Base-by-base conservation (phyloP, 2,113 vertebrate genomes). In the Daubentonia madagascariensis region DNA sequence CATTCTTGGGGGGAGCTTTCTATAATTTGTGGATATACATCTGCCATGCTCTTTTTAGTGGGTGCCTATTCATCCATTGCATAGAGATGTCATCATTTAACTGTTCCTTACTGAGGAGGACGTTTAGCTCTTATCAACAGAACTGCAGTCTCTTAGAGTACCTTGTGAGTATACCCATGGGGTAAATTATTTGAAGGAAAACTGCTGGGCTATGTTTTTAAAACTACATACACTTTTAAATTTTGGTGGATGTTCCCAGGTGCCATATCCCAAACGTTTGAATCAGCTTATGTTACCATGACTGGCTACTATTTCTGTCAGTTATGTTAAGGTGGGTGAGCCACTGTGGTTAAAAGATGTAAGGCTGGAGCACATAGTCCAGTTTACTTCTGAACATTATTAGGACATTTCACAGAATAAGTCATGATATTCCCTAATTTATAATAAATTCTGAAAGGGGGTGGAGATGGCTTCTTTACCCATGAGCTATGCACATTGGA, bases 401-500 rank as follows among this genome's bases (percentile, higher is more conserved):
- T 52, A 30, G 72, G 50, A 22, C n/a, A 89, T 88, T 89, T 86
- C 16, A 43, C 75, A 54, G 45, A 84, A 18, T 37, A 40, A 79
- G 32, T 68, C 67, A 28, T 59, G 37, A 2, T 83, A 57, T 45
- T 48, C 30, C 32, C 17, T 89, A n/a, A 76, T 76, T 86, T 87
- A 25, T 72, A 75, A 72, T 89, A 85, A 85, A 75, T 83, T 73
- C 59, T 59, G 45, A 70, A 79, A 92, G 23, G 16, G 16, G 25
- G 0, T 20, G 23, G 30, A 52, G 2, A 65, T 20, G 52, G 13
- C 8, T 45, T 63, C 65, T 95, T 68, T 70, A n/a, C 63, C 45
- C 94, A 63, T 63, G 43, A 92, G 63, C 81, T 93, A 6, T 85
- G 59, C 61, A 50, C 3, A 37, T 63, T 40, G 57, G 85, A 85